Percentiles rank a stretch among this genome's conserved stretches.
Evolutionary conservation across 2,888 invertebrate genomes (phyloP).

Genomic region (Brachynemurus nebulosus): DNA sequence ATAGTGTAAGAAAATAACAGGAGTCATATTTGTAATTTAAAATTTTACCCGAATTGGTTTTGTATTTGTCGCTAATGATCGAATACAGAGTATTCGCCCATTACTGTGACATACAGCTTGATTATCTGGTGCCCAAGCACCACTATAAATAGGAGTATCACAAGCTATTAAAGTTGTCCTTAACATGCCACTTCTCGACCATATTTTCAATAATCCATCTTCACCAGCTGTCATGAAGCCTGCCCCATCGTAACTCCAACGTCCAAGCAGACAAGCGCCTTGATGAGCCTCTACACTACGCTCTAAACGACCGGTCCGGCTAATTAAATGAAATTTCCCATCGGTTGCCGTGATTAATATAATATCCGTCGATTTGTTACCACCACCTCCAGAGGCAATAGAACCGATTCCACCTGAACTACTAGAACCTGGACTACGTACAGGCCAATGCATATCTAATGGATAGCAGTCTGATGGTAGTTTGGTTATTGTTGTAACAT

Average conservation of each 20-base stretch:
- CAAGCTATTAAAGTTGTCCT: conserved; percentile 76
- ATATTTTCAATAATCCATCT: conserved; percentile 91
- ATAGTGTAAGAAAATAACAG: no score
- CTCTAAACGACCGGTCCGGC: conserved; percentile 81
- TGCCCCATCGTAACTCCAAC: conserved; percentile 92
- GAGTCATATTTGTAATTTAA: background rate
- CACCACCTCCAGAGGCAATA: conserved; percentile 29
- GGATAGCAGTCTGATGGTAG: conserved; percentile 76
- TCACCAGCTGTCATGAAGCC: conserved; percentile 93
- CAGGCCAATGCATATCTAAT: conserved; percentile 81
- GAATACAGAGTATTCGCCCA: conserved; percentile 50
- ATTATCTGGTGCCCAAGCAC: conserved; percentile 69
- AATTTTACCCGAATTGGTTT: conserved; percentile 50
- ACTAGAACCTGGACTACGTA: conserved; percentile 41
- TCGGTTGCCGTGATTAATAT: conserved; percentile 78
- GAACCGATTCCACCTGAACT: conserved; percentile 36
- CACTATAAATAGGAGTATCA: conserved; percentile 66
- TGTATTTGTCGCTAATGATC: conserved; percentile 58
- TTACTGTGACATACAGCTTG: conserved; percentile 55
- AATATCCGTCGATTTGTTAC: conserved; percentile 52
- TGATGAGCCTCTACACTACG: conserved; percentile 86
- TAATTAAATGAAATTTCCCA: conserved; percentile 81
- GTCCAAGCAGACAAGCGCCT: conserved; percentile 74
- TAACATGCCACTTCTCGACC: conserved; percentile 91
- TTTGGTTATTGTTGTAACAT: conserved; percentile 60